Conservation (phyloP, 2,888 invertebrate species). For the Argyra leucocephala region DNA sequence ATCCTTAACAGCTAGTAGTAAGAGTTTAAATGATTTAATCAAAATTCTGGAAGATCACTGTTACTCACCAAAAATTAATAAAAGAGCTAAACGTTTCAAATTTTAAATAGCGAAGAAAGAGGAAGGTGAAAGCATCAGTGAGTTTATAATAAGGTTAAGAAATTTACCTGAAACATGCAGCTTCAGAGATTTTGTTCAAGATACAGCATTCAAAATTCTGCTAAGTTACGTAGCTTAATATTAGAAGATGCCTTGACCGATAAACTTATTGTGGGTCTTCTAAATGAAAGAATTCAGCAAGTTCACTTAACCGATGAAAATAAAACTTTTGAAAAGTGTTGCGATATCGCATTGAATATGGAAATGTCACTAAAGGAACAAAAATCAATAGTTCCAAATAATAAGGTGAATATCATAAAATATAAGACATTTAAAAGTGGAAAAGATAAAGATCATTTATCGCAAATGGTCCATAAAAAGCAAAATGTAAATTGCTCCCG, state of each 20-base stretch:
- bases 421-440: too few relatives aligned
- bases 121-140: slow-evolving; percentile 15
- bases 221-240: slow-evolving; percentile 12
- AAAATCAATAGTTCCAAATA: slow-evolving; percentile 11
- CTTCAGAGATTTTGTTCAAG: slow-evolving; percentile 13
- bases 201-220: slow-evolving; percentile 6
- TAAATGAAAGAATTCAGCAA: slow-evolving; percentile 16
- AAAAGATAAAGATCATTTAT: too few relatives aligned
- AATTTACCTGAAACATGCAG: slow-evolving; percentile 10
- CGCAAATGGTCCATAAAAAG: too few relatives aligned
- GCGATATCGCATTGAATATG: slow-evolving; percentile 15
- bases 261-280: slow-evolving; percentile 16
- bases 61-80: slow-evolving; percentile 15
- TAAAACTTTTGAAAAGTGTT: slow-evolving; percentile 15
- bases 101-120: slow-evolving; percentile 16
- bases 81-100: slow-evolving; percentile 17
- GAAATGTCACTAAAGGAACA: slow-evolving; percentile 16
- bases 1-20: slow-evolving; percentile 13
- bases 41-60: slow-evolving; percentile 7
- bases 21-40: slow-evolving; percentile 14
- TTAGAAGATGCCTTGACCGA: slow-evolving; percentile 19
- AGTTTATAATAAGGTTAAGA: slow-evolving; percentile 17
- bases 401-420: too few relatives aligned
- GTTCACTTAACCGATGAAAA: too few relatives aligned
- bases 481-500: too few relatives aligned